Evolutionary conservation across 2,888 invertebrate species (phyloP), one percentile per base, ranked within the genome.

Genomic region (Rotaria socialis): DNA sequence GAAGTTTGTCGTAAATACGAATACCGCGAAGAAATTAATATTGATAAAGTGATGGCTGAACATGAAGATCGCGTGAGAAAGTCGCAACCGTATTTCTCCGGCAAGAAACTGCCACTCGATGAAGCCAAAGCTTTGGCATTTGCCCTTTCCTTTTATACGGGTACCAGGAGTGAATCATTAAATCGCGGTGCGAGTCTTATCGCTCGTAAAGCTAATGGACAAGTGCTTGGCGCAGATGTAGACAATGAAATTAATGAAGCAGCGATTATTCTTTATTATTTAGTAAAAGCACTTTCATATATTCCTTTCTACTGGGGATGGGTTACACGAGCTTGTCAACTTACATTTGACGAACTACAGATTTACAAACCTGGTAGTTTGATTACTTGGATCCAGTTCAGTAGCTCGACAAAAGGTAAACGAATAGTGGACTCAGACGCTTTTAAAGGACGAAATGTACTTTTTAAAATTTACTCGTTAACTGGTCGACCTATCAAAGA

Each of bases 321-420:
- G 8, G 75, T 75, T 75, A 75, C 75, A 2, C 75, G 75, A 24
- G 41, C 75, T 47, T 75, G 75, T 41, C 22, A 75, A 14, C 75
- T 75, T 24, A 43, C 2, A 24, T 41, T 43, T 14, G 47, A 47
- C 24, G 75, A 75, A 41, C 3, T 75, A 10, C 24, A 19, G 11
- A 22, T 75, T 24, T 75, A 75, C 8, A 0, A 24, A 22, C 75
- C 75, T 3, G 75, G 75, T 24, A 8, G 24, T 22, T 27, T 75
- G 10, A 14, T 75, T 7, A 75, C 75, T 22, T 75, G 75, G 75
- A 75, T 75, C 24, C 75, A 75, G 22, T 75, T 75, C 47, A 75
- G 75, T 43, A 75, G 75, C 11, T 75, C 75, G 2, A 75, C 43
- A 47, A 43, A 47, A 41, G 75, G 75, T 24, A 75, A 75, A 41